Evolutionary conservation across 2,888 invertebrate species (phyloP), one percentile per base, ranked within the genome.

Genomic region (Euplexia lucipara): DNA sequence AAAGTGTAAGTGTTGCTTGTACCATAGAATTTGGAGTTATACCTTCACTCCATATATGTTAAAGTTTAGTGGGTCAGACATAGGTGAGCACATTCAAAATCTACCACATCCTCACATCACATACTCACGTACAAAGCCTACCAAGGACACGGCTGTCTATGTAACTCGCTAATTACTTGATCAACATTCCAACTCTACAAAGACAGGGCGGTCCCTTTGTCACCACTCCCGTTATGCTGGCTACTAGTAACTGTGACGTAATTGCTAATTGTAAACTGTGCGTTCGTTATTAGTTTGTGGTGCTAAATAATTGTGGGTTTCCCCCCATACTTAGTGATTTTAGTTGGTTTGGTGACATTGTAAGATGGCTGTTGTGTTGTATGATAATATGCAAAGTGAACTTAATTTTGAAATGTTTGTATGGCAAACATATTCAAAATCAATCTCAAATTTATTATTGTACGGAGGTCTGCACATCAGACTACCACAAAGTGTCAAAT

Each of bases 101-200:
- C 5, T 76, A 69, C 69, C 75, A 39, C 41, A 64, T 75, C 75
- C 77, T 63, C 18, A 49, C 14, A 42, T 26, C 1, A 44, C 44
- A 48, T 18, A 47, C 44, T 37, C 45, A 32, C 3, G 42, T 20
- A 10, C 35, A n/a, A 32, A 35, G 30, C 18, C 18, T 37, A 35
- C 35, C 18, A 60, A 57, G 66, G 75, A 70, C 75, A 57, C 16
- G 47, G 56, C 47, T 53, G 54, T 65, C 64, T 69, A 66, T 80
- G 88, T 87, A 89, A 92, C 85, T 91, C 91, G 89, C 90, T 93
- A 93, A 94, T 93, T 93, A 93, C 91, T 91, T 91, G 88, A 90
- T 89, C 88, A 91, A 92, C 92, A 93, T 90, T 90, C 90, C 87
- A 70, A 53, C 71, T 78, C 49, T 82, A 87, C 89, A 91, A 89